Conservation (phyloP, 2,888 invertebrate genomes). For the Automeris io region DNA sequence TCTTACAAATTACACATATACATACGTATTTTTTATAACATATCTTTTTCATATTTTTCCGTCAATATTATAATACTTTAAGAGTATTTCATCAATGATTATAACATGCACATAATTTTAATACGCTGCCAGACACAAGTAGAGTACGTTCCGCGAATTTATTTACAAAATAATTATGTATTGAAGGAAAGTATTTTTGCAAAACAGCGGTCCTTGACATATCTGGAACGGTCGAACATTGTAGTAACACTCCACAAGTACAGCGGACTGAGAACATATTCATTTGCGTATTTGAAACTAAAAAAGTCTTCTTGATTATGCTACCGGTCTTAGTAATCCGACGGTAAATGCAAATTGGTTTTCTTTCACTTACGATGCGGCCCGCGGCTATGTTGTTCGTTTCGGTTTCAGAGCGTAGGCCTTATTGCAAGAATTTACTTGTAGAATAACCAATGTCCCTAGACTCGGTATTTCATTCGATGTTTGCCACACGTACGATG, state of each 20-base stretch:
- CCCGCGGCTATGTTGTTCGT: slow-evolving; percentile 49
- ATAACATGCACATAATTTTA: too few relatives aligned
- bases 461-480: slow-evolving; percentile 33
- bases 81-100: too few relatives aligned
- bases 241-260: slow-evolving; percentile 30
- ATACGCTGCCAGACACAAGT: too few relatives aligned
- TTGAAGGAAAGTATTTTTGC: slow-evolving; percentile 54
- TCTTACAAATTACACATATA: too few relatives aligned
- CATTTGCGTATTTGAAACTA: background rate
- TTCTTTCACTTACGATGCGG: slow-evolving; percentile 49
- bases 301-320: background rate
- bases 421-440: slow-evolving; percentile 51
- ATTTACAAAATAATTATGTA: slow-evolving; percentile 8
- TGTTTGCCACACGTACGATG: slow-evolving; percentile 20
- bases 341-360: slow-evolving; percentile 22
- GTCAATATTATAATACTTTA: too few relatives aligned
- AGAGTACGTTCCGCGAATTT: too few relatives aligned
- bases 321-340: background rate
- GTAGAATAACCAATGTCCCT: slow-evolving; percentile 54
- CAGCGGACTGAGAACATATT: background rate
- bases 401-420: slow-evolving; percentile 41
- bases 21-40: too few relatives aligned
- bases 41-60: too few relatives aligned
- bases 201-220: slow-evolving; percentile 63
- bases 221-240: slow-evolving; percentile 51